Evolutionary conservation across 2,797 vertebrate species (phyloP).

Genomic region (Gastrophryne carolinensis): DNA sequence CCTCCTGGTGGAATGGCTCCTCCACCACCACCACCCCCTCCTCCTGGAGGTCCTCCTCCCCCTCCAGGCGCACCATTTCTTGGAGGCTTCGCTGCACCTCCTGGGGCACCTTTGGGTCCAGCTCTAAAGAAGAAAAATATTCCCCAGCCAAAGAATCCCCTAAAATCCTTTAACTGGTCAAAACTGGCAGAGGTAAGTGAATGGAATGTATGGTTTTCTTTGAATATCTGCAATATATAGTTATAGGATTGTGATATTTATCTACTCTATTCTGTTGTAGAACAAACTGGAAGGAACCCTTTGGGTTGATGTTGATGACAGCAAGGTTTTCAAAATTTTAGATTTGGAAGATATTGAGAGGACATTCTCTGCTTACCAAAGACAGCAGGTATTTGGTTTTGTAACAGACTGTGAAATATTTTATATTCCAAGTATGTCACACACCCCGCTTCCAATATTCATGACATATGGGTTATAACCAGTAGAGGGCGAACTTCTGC

Average conservation of each 20-base stretch:
- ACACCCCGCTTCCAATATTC: too few relatives aligned
- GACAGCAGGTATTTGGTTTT: slow-evolving; percentile 99
- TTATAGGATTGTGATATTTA: too few relatives aligned
- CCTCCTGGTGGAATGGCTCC: slow-evolving; percentile 62
- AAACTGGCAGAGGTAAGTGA: slow-evolving; percentile 89
- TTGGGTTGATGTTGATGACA: slow-evolving; percentile 90
- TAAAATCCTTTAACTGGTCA: slow-evolving; percentile 98
- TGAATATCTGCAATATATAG: too few relatives aligned
- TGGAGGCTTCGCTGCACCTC: slow-evolving; percentile 80
- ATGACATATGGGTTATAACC: too few relatives aligned
- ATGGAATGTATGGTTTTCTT: background rate
- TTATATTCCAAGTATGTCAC: too few relatives aligned
- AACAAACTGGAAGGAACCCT: slow-evolving; percentile 93
- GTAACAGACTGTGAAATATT: too few relatives aligned
- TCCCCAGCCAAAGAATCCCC: slow-evolving; percentile 88
- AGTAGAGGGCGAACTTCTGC: too few relatives aligned
- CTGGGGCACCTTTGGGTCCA: slow-evolving; percentile 81
- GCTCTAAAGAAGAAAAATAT: slow-evolving; percentile 89
- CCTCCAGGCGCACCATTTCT: slow-evolving; percentile 78
- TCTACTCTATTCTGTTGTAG: slow-evolving; percentile 64
- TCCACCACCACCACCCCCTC: slow-evolving; percentile 74
- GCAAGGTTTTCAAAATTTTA: slow-evolving; percentile 89
- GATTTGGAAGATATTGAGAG: slow-evolving; percentile 94
- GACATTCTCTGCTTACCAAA: slow-evolving; percentile 97
- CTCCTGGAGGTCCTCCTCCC: slow-evolving; percentile 82